Evolutionary conservation across 2,888 invertebrate genomes (phyloP), one percentile per base, ranked within the genome.

Genomic region (Lymantria monacha): DNA sequence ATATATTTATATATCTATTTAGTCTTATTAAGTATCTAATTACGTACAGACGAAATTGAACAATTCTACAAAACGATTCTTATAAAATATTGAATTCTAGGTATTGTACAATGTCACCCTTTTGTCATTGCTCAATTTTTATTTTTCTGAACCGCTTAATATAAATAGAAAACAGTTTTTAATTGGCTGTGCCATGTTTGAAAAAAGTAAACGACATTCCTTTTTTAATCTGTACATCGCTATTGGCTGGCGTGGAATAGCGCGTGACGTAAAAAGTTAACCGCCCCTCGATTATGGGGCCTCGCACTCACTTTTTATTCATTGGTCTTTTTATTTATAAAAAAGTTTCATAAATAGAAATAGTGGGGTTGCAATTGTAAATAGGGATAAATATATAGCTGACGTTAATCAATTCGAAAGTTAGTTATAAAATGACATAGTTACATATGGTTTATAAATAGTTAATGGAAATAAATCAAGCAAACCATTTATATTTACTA

Each of bases 191-290:
- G 54, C 49, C 54, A 56, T 49, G 42, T 50, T 44, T 53, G 61
- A 73, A 79, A 79, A 81, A 74, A 76, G 66, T 65, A 61, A 70
- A 70, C 60, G 63, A 51, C 61, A 59, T 72, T 81, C 77, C 78
- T 80, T 89, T 88, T 87, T 87, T 84, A 82, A 76, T 70, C 70
- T 64, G 59, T 44, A 57, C 59, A 53, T 68, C 56, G 72, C 70
- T 62, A 90, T 90, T 91, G 90, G 90, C 61, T 70, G 73, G 53
- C 53, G 62, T 10, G 22, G 90, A 90, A 60, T 70, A 72, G 53
- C 53, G 62, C 9, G 22, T 53, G 66, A 65, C 63, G 70, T 75
- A 89, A 89, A 88, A 90, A 87, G 83, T 75, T 75, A 62, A 50
- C 76, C 85, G 85, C 89, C 87, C 87, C 84, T 81, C 70, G 64